Percentiles rank a stretch among this genome's conserved stretches.
phyloP scores from a whole-genome alignment of 2,888 invertebrate species.

The Eristalinus sepulchralis region DNA sequence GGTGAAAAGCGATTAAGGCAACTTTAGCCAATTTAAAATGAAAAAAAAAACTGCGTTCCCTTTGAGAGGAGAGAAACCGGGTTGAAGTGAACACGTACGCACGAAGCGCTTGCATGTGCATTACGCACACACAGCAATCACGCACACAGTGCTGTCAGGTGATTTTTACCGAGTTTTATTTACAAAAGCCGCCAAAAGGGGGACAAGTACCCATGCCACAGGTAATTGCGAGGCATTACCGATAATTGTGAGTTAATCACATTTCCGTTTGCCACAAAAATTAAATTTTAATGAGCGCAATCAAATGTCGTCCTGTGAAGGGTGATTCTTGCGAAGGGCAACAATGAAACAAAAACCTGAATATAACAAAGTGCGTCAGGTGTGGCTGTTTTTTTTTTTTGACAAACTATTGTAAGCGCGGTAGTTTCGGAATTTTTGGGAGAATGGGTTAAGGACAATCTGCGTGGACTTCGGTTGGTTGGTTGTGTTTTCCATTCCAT shows the following conservation, averaged over 20 bases:
- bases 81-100: neutral
- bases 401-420: too few species aligned
- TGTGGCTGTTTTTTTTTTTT: neutral
- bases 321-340: neutral
- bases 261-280: constrained; percentile 10
- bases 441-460: too few species aligned
- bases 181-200: neutral
- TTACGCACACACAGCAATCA: neutral
- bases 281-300: constrained; percentile 2
- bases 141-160: neutral
- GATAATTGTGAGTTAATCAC: constrained; percentile 16
- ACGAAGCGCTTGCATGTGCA: neutral
- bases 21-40: neutral
- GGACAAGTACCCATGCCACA: constrained; percentile 1
- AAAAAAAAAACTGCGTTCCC: neutral
- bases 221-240: constrained; percentile 15
- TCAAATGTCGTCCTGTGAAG: constrained; percentile 1
- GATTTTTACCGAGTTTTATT: neutral
- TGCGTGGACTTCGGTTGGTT: too few species aligned
- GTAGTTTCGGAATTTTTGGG: too few species aligned
- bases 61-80: neutral
- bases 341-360: neutral
- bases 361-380: neutral
- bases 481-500: too few species aligned
- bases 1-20: neutral